phyloP scores from a whole-genome alignment of 2,113 vertebrate species.

The Cranoglanis bouderius region DNA sequence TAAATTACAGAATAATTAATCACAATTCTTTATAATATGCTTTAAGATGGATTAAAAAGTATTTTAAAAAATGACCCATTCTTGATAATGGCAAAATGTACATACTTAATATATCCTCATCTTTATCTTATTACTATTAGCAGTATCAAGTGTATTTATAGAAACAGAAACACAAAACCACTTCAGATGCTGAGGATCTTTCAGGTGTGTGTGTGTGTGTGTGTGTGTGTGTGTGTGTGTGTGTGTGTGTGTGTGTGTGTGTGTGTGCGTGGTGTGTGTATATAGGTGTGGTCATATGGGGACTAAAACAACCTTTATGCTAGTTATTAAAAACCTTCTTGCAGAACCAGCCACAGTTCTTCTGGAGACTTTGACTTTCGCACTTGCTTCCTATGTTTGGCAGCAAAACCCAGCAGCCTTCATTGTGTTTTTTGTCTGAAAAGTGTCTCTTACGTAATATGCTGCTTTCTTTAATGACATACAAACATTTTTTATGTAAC shows the following conservation, averaged over 20 bases:
- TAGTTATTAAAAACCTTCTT: no score
- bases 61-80: neutral
- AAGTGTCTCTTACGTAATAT: no score
- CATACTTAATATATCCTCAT: neutral
- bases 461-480: no score
- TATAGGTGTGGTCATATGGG: no score
- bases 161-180: neutral
- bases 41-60: neutral
- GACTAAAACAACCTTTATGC: neutral
- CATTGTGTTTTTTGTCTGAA: no score
- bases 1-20: neutral
- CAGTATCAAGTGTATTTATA: neutral
- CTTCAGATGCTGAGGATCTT: neutral
- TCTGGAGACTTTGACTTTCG: no score
- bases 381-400: no score
- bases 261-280: no score
- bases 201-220: neutral
- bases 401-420: no score
- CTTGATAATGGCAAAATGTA: neutral
- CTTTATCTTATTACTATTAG: neutral
- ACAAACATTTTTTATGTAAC: no score
- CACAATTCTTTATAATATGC: neutral
- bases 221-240: neutral
- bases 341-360: no score
- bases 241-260: no score